Evolutionary conservation across 1,140 invertebrate genomes (phyloP).

Genomic region (Drosophila ercepeae): DNA sequence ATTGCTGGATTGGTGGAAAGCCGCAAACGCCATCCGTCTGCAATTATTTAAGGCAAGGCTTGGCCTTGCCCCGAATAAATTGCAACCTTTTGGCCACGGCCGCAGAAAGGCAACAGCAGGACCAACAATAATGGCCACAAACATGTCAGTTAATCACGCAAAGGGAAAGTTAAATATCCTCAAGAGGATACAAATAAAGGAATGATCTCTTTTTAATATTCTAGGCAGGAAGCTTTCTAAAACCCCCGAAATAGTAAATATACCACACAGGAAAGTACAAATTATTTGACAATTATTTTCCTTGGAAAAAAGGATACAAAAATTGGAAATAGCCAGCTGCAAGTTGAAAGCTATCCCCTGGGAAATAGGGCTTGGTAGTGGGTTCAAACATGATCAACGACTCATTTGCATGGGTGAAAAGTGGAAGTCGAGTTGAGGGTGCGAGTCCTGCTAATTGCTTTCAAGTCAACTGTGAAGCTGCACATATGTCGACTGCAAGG

Average conservation of each 20-base stretch:
- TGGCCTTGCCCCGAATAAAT: constrained; percentile 42
- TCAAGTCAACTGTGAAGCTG: constrained; percentile 74
- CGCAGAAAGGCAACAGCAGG: constrained; percentile 38
- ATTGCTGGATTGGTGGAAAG: constrained; percentile 3
- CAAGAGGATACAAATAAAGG: not conserved
- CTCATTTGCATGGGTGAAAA: constrained; percentile 61
- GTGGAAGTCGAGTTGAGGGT: not conserved
- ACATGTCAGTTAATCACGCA: constrained; percentile 64
- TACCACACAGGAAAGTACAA: constrained; percentile 5
- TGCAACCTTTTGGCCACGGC: constrained; percentile 43
- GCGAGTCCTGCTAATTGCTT: constrained; percentile 57
- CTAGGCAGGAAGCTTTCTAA: not conserved
- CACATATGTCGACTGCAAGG: constrained; percentile 56
- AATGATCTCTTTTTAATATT: not conserved
- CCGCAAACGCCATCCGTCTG: constrained; percentile 37
- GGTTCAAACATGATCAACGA: constrained; percentile 28
- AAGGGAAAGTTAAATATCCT: constrained; percentile 10
- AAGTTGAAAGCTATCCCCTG: not conserved
- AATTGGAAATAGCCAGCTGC: constrained; percentile 41
- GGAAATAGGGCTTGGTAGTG: constrained; percentile 13
- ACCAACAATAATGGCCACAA: constrained; percentile 18
- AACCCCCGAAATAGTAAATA: not conserved
- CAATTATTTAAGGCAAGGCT: constrained; percentile 58
- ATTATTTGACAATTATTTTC: constrained; percentile 39
- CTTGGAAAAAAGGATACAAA: constrained; percentile 19